Evolutionary conservation across 2,888 invertebrate genomes (phyloP).

Genomic region (Anticlea derivata): DNA sequence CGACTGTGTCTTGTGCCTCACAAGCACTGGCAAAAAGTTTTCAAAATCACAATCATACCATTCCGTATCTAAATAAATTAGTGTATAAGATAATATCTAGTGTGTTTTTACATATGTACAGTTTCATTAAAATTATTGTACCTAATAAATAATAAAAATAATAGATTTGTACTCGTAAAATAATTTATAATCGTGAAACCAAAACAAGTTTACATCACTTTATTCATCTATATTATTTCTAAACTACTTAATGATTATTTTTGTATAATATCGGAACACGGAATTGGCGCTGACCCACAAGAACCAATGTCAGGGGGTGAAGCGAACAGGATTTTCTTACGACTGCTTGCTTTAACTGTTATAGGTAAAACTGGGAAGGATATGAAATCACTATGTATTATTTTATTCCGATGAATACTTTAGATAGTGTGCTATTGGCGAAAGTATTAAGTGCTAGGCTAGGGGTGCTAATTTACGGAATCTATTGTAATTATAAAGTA

Average conservation of each 20-base stretch:
- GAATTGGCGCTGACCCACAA: slow-evolving; percentile 42
- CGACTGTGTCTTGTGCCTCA: slow-evolving; percentile 57
- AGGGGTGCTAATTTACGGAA: slow-evolving; percentile 20
- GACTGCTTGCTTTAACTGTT: background rate
- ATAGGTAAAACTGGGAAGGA: background rate
- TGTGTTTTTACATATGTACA: slow-evolving; percentile 82
- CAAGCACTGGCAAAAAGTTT: slow-evolving; percentile 60
- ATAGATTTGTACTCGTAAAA: slow-evolving; percentile 80
- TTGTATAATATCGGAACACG: slow-evolving; percentile 65
- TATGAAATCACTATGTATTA: background rate
- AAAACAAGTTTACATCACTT: slow-evolving; percentile 61
- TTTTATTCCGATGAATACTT: background rate
- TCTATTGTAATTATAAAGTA: slow-evolving; percentile 8
- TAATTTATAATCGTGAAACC: slow-evolving; percentile 65
- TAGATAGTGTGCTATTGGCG: slow-evolving; percentile 4
- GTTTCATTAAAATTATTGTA: slow-evolving; percentile 68
- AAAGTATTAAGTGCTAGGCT: slow-evolving; percentile 3
- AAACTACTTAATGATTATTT: slow-evolving; percentile 79
- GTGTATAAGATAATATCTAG: slow-evolving; percentile 76
- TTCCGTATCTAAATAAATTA: slow-evolving; percentile 78
- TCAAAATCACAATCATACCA: slow-evolving; percentile 69
- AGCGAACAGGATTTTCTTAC: background rate
- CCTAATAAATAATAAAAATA: slow-evolving; percentile 70
- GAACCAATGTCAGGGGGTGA: background rate
- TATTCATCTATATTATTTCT: slow-evolving; percentile 68